A percentile compares a stretch with the other conserved stretches of the same genome.
Evolutionary conservation across 2,797 vertebrate species (phyloP).

Genomic region (Lepus townsendii): DNA sequence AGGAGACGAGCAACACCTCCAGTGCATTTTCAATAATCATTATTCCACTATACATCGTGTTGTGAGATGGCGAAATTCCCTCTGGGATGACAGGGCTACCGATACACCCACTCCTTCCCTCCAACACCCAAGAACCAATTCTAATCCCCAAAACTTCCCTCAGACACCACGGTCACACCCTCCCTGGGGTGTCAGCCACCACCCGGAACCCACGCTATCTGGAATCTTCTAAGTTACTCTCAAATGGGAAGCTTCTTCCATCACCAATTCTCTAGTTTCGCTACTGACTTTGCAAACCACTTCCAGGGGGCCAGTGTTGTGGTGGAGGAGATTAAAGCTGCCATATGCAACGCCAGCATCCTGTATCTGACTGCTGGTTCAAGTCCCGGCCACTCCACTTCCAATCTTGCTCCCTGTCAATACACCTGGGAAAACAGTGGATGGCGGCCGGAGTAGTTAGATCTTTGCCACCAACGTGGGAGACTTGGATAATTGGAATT

Average conservation of each 20-base stretch:
- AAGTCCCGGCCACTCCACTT: too few species aligned
- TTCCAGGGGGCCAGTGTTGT: too few species aligned
- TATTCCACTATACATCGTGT: neutral
- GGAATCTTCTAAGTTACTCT: neutral
- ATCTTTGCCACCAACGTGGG: too few species aligned
- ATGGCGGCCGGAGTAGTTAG: too few species aligned
- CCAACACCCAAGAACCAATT: constrained; percentile 7
- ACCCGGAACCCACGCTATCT: neutral
- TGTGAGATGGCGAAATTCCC: neutral
- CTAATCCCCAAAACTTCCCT: neutral
- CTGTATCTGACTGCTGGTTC: too few species aligned
- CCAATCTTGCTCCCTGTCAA: too few species aligned
- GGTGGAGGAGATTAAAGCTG: too few species aligned
- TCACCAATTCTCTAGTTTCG: neutral
- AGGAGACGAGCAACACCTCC: neutral
- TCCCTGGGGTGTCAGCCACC: neutral
- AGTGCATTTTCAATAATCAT: neutral
- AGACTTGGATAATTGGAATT: too few species aligned
- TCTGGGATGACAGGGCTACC: neutral
- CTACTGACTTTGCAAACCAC: constrained; percentile 16
- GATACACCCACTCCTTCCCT: neutral
- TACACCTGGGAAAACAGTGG: too few species aligned
- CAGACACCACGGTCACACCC: neutral
- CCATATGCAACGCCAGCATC: too few species aligned
- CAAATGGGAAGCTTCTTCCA: neutral